Evolutionary conservation across 2,113 vertebrate genomes (phyloP), one percentile per base, ranked within the genome.

Genomic region (Rhabdornis inornatus): DNA sequence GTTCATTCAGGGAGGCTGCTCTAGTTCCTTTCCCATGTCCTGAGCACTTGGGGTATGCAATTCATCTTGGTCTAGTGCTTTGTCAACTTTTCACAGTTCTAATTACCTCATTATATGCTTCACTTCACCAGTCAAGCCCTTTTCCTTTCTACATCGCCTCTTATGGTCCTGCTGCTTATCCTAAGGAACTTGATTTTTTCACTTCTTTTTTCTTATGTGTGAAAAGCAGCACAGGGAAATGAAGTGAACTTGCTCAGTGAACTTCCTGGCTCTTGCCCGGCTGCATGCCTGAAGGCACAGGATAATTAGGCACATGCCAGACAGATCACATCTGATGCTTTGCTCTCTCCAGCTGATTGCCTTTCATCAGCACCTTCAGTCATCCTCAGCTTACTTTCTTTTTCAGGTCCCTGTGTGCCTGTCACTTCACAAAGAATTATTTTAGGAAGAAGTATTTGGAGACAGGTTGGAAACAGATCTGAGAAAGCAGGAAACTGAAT

Each of bases 51-150:
- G 42, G 57, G 59, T 79, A 83, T 53, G 49, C n/a, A 72, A 78
- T 75, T 94, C 64, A 70, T 81, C 88, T 81, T 40, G 66, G 64
- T 74, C 90, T 68, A 71, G 66, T 49, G 66, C 93, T 97, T 83
- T 60, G 31, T 92, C 85, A 93, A 78, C 75, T 92, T 55, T 56
- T 74, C 89, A 88, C 92, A 90, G 44, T 24, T 92, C 68, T 95
- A 96, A 95, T 94, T 92, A 95, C 83, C 31, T 83, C 84, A 87
- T 92, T 88, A 95, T 59, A 68, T 78, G 94, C 86, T 92, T 83
- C 92, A 56, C 69, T 86, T 64, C 90, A 60, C 85, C 69, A 92
- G 76, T 44, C 87, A 86, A 92, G 68, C 57, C 70, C 82, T 82
- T 64, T 55, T 71, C 31, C 52, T 63, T 93, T 52, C 47, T 68